phyloP scores from a whole-genome alignment of 2,113 vertebrate species.

The Hippopotamus amphibius region DNA sequence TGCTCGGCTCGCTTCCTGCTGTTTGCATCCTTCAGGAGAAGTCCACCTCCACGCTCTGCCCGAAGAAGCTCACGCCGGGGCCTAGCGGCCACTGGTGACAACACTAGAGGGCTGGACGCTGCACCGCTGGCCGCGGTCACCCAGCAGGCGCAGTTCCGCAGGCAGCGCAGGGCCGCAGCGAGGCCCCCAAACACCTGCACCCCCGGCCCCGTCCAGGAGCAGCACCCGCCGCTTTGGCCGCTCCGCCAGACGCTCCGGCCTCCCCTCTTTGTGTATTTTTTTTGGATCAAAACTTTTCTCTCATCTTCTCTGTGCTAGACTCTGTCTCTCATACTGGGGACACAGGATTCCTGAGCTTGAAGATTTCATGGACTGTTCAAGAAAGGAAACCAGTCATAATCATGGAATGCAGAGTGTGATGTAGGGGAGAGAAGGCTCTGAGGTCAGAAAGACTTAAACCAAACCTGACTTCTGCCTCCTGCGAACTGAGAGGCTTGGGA shows the following conservation, averaged over 20 bases:
- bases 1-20: slow-evolving; percentile 95
- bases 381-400: neutral
- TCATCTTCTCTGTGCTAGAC: neutral
- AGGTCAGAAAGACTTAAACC: neutral
- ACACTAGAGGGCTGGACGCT: neutral
- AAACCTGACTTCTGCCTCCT: neutral
- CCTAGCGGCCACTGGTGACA: neutral
- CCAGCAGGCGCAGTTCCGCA: neutral
- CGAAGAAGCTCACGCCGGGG: slow-evolving; percentile 95
- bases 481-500: neutral
- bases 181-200: too few relatives aligned
- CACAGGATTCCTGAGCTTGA: neutral
- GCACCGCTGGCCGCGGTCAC: neutral
- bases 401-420: neutral
- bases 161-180: too few relatives aligned
- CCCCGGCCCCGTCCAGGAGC: neutral
- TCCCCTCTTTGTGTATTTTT: neutral
- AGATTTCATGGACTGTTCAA: neutral
- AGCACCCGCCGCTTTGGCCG: rapidly evolving
- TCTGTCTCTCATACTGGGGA: neutral
- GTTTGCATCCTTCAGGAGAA: slow-evolving; percentile 94
- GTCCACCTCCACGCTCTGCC: slow-evolving; percentile 96
- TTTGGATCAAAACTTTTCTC: neutral
- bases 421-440: neutral
- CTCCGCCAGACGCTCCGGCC: neutral